These are phyloP conservation scores for Himalopsyche japonica DNA, from an alignment of 2,888 invertebrate genomes.

Conservation along the genomic window DNA sequence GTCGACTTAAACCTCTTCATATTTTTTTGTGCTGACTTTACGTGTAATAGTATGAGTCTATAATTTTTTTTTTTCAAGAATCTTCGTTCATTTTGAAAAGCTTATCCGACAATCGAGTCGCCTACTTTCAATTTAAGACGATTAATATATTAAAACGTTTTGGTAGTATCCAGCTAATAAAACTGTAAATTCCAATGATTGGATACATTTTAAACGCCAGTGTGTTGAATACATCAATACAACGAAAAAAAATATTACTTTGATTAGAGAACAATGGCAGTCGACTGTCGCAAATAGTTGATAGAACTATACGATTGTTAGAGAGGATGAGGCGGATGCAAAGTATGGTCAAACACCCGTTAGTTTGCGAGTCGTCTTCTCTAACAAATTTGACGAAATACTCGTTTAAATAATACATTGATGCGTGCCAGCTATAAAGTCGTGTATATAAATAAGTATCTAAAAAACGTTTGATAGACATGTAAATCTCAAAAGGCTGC, in stretches of 20 bases:
- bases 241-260: neutral
- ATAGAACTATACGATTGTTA: neutral
- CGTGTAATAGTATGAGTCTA: no score
- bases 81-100: no score
- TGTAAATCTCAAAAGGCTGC: neutral
- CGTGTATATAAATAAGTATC: neutral
- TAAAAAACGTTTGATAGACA: neutral
- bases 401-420: neutral
- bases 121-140: no score
- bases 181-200: no score
- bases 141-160: no score
- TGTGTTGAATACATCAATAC: no score
- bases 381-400: neutral
- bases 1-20: no score
- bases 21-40: no score
- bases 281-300: neutral
- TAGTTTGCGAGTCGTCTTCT: neutral
- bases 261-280: neutral
- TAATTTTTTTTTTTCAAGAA: no score
- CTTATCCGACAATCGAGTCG: no score
- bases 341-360: neutral
- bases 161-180: no score
- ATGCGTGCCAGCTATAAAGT: neutral
- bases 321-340: neutral
- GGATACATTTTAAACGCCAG: no score